Evolutionary conservation across 2,797 vertebrate species (phyloP), one percentile per base, ranked within the genome.

Genomic region (Smutsia temminckii): DNA sequence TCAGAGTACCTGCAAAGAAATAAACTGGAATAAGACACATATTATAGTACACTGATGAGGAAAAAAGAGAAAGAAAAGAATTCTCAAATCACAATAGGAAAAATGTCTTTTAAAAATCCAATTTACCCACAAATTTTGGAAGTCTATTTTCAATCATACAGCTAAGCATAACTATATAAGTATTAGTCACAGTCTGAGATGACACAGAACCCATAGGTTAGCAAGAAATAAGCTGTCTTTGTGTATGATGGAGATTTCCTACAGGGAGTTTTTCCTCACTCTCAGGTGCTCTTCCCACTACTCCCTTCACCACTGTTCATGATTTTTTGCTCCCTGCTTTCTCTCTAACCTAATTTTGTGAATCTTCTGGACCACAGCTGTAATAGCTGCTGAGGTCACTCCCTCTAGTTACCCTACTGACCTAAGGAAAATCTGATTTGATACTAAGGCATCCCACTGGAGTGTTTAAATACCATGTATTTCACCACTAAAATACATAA

Each of bases 341-440:
- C 46, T 91, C 49, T 92, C 23, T 90, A 87, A 78, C 42, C 51
- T 40, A 72, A 63, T 84, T 87, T 53, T 40, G 61, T 81, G 10
- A 42, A n/a, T 85, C 46, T 90, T 88, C 83, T 94, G 37, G 25
- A 8, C n/a, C 34, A 21, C 59, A 59, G 66, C 23, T 80, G 27
- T 46, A 69, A 9, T 61, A 68, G 85, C 78, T 77, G 74, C 49
- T 69, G 17, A 72, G 21, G 34, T 86, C 25, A 69, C 5, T 85
- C 86, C 37, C 32, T 40, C 46, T 71, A 77, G 27, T n/a, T 88
- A 85, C 8, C 66, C 27, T 79, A 88, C 81, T 77, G 53, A 71
- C 57, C 66, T 75, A 88, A 88, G 29, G 59, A n/a, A 95, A 75
- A 90, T 66, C 49, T 83, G 16, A 77, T 94, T 85, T 91, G n/a